Evolutionary conservation across 2,888 invertebrate genomes (phyloP), one percentile per base, ranked within the genome.

Genomic region (Agonum fuliginosum): DNA sequence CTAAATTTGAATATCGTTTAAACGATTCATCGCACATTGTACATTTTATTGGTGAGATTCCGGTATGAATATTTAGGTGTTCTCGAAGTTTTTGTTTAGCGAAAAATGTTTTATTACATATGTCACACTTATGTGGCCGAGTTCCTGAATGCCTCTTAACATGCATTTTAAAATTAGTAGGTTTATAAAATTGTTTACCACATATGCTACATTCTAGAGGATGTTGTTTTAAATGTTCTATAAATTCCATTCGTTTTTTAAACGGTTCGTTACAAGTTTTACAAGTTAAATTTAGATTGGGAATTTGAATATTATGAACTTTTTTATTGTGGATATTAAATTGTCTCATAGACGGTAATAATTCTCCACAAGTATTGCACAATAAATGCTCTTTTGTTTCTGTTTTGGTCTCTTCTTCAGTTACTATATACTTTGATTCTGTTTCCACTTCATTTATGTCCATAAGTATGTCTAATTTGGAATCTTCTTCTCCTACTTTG

Each of bases 171-270:
- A 94, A 90, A 85, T 93, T 94, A 80, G 92, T 92, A 84, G 93
- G 90, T 14, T 92, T 88, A 83, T 80, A 86, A 88, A 93, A 95
- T 83, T 91, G 92, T 84, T 95, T 95, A 10, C 94, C 94, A 83
- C 96, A 96, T 14, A 94, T 91, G 79, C 92, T 90, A 81, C 96
- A 96, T 86, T 95, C 95, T 73, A 95, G 88, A 0, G 95, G 95
- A 85, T 96, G 96, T 48, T 92, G 89, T 82, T 92, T 92, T 37
- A 95, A 88, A 85, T 96, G 95, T 2, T 91, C 91, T 80, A 92
- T 92, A 84, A 92, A 95, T 6, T 91, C 88, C 8, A 90, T 89
- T 10, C 94, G 93, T 0, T 91, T 91, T 2, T 89, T 87, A 83
- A 94, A 95, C 82, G 91, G 91, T 80, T 91, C 91, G 65, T 89